A percentile compares a stretch with the other conserved stretches of the same genome.
phyloP scores from a whole-genome alignment of 2,113 vertebrate species.

The Callorhinus ursinus region DNA sequence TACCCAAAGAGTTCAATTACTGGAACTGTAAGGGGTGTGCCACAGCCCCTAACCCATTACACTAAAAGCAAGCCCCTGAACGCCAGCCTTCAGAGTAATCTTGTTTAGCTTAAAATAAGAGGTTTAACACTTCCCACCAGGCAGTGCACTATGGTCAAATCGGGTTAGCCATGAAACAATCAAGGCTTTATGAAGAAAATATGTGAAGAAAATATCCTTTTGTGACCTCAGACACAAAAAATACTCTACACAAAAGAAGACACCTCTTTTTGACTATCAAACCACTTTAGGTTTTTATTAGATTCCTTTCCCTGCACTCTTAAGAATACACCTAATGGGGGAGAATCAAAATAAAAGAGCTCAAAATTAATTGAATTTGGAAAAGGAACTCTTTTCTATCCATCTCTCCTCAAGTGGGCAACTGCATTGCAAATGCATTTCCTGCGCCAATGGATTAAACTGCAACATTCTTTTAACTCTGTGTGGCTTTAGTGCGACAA shows the following conservation, averaged over 20 bases:
- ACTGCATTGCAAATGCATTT: constrained; percentile 67
- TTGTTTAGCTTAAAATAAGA: constrained; percentile 90
- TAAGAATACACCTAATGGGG: not conserved
- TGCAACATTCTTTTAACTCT: constrained; percentile 75
- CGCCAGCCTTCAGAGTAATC: constrained; percentile 86
- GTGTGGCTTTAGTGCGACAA: constrained; percentile 61
- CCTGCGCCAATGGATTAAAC: constrained; percentile 69
- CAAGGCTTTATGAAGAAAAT: constrained; percentile 85
- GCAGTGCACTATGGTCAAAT: constrained; percentile 83
- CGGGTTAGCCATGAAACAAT: constrained; percentile 86
- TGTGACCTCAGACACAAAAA: constrained; percentile 53
- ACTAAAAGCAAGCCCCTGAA: constrained; percentile 83
- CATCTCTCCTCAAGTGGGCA: constrained; percentile 48
- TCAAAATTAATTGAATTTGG: constrained; percentile 68
- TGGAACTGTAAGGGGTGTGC: constrained; percentile 70
- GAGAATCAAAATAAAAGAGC: constrained; percentile 45
- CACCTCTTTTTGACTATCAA: constrained; percentile 16
- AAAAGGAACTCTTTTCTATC: constrained; percentile 53
- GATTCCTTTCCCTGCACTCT: not conserved
- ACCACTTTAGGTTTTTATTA: constrained; percentile 51
- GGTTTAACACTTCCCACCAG: constrained; percentile 86
- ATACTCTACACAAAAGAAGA: constrained; percentile 50
- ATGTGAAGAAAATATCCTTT: constrained; percentile 82
- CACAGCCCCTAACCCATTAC: constrained; percentile 75
- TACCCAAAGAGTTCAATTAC: constrained; percentile 84